Conservation (phyloP, 2,113 vertebrate genomes). For the Engraulis encrasicolus region DNA sequence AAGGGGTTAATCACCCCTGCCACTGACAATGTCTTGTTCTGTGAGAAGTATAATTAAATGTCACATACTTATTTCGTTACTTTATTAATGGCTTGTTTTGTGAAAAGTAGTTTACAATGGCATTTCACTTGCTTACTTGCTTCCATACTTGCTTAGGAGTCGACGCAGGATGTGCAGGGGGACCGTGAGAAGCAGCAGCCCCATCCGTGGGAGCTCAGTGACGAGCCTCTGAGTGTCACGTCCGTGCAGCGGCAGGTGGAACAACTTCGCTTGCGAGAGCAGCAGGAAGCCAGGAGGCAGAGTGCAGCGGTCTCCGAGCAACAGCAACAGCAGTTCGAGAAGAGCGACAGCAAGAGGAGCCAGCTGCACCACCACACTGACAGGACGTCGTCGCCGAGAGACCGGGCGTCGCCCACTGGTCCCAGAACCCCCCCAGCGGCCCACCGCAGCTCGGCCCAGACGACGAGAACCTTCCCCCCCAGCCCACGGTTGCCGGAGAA, state of each 20-base stretch:
- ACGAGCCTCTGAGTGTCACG: constrained; percentile 49
- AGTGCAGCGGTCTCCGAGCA: constrained; percentile 14
- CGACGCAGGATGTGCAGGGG: constrained; percentile 10
- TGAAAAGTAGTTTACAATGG: too few species aligned
- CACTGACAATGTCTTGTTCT: too few species aligned
- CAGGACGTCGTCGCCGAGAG: constrained; percentile 43
- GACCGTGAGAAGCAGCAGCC: background rate
- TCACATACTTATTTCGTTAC: too few species aligned
- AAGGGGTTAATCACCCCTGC: too few species aligned
- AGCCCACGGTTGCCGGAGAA: constrained; percentile 60
- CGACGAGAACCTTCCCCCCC: constrained; percentile 53
- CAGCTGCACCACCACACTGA: constrained; percentile 29
- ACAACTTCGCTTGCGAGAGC: constrained; percentile 67
- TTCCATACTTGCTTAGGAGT: too few species aligned
- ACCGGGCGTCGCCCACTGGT: constrained; percentile 39
- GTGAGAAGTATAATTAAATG: too few species aligned
- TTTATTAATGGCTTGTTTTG: too few species aligned
- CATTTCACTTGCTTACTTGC: too few species aligned
- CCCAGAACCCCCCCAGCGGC: constrained; percentile 45
- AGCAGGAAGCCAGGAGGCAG: constrained; percentile 63
- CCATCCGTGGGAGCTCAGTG: constrained; percentile 31
- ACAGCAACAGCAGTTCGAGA: constrained; percentile 41
- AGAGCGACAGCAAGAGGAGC: constrained; percentile 47
- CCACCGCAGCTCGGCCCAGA: constrained; percentile 32
- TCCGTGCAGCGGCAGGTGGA: constrained; percentile 65